Evolutionary conservation across 2,888 invertebrate genomes (phyloP).

Genomic region (Ganaspis brasiliensis): DNA sequence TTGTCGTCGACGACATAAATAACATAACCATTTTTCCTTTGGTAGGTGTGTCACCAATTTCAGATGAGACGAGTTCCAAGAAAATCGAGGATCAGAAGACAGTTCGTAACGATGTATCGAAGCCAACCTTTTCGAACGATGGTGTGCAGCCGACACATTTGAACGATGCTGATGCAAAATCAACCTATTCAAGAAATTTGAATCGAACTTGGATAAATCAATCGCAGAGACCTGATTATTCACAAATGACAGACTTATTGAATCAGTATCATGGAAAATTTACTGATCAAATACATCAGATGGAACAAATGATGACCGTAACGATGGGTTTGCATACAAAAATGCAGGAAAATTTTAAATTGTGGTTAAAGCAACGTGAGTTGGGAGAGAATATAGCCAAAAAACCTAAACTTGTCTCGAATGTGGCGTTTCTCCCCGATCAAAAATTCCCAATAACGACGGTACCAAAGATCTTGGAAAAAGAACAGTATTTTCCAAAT

Average conservation of each 20-base stretch:
- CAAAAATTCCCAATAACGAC: too few species aligned
- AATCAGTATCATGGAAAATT: conserved; percentile 2
- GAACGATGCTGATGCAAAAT: background rate
- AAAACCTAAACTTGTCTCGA: conserved; percentile 9
- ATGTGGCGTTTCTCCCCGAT: background rate
- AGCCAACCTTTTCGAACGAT: background rate
- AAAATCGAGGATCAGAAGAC: conserved; percentile 6
- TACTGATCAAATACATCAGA: background rate
- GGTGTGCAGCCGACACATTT: background rate
- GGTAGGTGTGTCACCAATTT: conserved; percentile 30
- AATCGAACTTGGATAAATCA: background rate
- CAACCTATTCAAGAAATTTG: background rate
- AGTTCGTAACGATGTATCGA: background rate
- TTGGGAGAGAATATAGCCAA: conserved; percentile 16
- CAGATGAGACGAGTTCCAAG: conserved; percentile 6
- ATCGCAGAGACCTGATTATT: background rate
- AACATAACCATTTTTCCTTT: background rate
- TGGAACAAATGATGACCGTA: conserved; percentile 23
- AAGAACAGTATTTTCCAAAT: too few species aligned
- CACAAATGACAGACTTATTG: background rate
- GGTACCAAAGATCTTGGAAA: too few species aligned
- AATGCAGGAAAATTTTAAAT: conserved; percentile 39
- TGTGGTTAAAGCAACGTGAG: conserved; percentile 22
- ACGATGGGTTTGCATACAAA: conserved; percentile 24
- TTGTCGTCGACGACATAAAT: conserved; percentile 16